Evolutionary conservation across 1,140 invertebrate species (phyloP).

Genomic region (Euura saliciscinereae): DNA sequence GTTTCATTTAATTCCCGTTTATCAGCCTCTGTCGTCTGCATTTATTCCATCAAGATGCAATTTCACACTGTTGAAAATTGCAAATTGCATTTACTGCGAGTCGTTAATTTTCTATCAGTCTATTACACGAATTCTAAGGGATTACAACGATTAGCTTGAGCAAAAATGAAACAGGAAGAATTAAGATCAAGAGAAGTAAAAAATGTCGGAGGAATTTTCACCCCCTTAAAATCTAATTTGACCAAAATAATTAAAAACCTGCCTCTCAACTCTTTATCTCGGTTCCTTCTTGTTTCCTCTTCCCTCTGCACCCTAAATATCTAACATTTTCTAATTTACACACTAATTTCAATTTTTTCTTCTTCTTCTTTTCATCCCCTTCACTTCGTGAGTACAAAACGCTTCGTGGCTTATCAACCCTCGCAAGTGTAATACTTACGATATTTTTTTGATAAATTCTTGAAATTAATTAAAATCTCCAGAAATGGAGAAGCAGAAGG

Average conservation of each 20-base stretch:
- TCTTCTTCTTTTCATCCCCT: not conserved
- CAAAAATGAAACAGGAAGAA: not conserved
- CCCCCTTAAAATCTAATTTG: constrained; percentile 40
- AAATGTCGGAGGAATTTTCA: constrained; percentile 37
- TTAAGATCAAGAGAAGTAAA: not conserved
- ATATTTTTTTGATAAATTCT: not conserved
- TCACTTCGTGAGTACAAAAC: not conserved
- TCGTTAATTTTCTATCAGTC: constrained; percentile 34
- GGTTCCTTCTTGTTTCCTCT: too few species aligned
- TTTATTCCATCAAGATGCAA: constrained; percentile 19
- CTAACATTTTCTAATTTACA: too few species aligned
- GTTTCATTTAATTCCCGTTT: not conserved
- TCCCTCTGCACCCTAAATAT: too few species aligned
- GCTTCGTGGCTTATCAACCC: too few species aligned
- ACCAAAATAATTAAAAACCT: constrained; percentile 44
- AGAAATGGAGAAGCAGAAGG: too few species aligned
- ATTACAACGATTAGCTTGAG: constrained; percentile 45
- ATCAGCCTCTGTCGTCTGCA: not conserved
- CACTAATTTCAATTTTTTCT: not conserved
- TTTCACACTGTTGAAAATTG: too few species aligned
- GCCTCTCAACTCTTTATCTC: too few species aligned
- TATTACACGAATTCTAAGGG: constrained; percentile 44
- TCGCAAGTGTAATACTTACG: too few species aligned
- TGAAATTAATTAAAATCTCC: not conserved
- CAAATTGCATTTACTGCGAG: too few species aligned